These are phyloP conservation scores for Scophthalmus maximus DNA, from an alignment of 2,113 vertebrate species.

Conservation along the genomic window DNA sequence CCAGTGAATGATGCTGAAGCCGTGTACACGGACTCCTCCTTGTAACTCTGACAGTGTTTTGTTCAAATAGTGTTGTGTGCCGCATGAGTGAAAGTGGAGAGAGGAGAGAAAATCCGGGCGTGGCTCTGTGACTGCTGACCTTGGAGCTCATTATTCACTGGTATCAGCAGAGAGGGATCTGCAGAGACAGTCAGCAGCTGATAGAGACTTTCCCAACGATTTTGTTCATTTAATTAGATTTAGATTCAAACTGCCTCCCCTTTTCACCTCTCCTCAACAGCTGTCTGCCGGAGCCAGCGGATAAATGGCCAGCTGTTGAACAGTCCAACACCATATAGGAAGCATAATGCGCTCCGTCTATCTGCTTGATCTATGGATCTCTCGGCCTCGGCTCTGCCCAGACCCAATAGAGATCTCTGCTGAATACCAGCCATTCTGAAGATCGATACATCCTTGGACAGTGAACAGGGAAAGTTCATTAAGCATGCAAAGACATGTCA, in stretches of 20 bases:
- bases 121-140: constrained; percentile 36
- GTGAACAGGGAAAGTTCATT: constrained; percentile 60
- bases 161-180: constrained; percentile 34
- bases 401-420: constrained; percentile 30
- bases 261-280: constrained; percentile 51
- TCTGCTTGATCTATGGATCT: constrained; percentile 49
- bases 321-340: not conserved
- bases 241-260: constrained; percentile 56
- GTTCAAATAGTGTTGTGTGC: not conserved
- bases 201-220: constrained; percentile 24
- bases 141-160: constrained; percentile 36
- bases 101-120: constrained; percentile 5
- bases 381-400: constrained; percentile 11
- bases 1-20: not conserved
- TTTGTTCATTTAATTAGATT: constrained; percentile 59
- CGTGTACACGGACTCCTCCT: not conserved
- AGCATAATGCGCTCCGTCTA: constrained; percentile 46
- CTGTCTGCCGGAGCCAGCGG: constrained; percentile 45
- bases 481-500: constrained; percentile 68
- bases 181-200: constrained; percentile 10
- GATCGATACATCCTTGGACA: constrained; percentile 61
- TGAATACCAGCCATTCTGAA: constrained; percentile 47
- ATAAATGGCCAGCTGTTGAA: constrained; percentile 37
- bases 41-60: not conserved
- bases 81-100: not conserved